These are phyloP conservation scores for fruit fly (Drosophila melanogaster) DNA, from an alignment of 1,140 invertebrate genomes.

Conservation along the genomic window Release_6_plus_ISO1_MT NT_037436.4:17999001-17999500, in stretches of 20 bases:
- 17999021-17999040: conserved; percentile 45
- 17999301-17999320: conserved; percentile 1
- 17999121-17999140: conserved; percentile 82
- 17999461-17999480: conserved; percentile 61
- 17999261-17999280: conserved; percentile 7
- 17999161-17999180: not conserved
- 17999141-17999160: conserved; percentile 23
- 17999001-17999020: conserved; percentile 44
- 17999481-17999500: conserved; percentile 72
- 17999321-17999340: conserved; percentile 4
- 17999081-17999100: conserved; percentile 74
- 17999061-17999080: conserved; percentile 32
- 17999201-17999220: conserved; percentile 18
- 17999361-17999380: conserved; percentile 12
- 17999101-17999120: conserved; percentile 81
- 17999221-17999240: conserved; percentile 43
- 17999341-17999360: not conserved
- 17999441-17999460: conserved; percentile 38
- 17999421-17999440: conserved; percentile 7
- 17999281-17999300: not conserved
- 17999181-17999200: not conserved
- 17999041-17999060: conserved; percentile 20
- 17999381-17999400: conserved; percentile 11
- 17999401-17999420: conserved; percentile 30
- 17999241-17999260: conserved; percentile 3